These are phyloP conservation scores for Chromis chromis DNA, from an alignment of 2,797 vertebrate genomes.

Conservation along the genomic window DNA sequence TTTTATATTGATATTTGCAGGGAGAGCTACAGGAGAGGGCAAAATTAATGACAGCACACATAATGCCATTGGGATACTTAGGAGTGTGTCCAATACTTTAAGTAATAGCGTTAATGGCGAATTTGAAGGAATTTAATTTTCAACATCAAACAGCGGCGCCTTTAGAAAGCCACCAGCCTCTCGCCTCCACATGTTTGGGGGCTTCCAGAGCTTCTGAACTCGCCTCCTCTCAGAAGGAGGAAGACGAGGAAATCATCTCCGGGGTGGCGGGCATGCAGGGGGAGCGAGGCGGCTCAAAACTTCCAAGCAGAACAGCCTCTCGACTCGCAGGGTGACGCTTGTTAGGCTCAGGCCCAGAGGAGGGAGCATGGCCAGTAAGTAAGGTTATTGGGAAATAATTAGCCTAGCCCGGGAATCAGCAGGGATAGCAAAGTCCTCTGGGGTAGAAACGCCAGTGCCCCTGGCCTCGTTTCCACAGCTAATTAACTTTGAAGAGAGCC, in stretches of 20 bases:
- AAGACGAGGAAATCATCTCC: slow-evolving; percentile 83
- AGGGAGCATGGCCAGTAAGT: slow-evolving; percentile 83
- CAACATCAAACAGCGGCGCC: slow-evolving; percentile 84
- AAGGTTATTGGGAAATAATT: slow-evolving; percentile 86
- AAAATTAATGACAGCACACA: slow-evolving; percentile 86
- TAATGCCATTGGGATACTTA: slow-evolving; percentile 84
- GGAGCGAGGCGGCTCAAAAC: slow-evolving; percentile 75
- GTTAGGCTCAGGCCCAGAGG: slow-evolving; percentile 82
- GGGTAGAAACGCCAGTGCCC: slow-evolving; percentile 76
- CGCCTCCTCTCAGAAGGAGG: slow-evolving; percentile 74
- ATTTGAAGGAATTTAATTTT: slow-evolving; percentile 88
- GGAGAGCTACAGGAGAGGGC: slow-evolving; percentile 70
- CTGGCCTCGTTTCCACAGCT: slow-evolving; percentile 84
- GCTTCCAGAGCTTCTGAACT: slow-evolving; percentile 79
- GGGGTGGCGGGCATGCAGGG: slow-evolving; percentile 60
- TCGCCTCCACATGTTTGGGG: slow-evolving; percentile 70
- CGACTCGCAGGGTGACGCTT: slow-evolving; percentile 76
- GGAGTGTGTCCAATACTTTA: slow-evolving; percentile 89
- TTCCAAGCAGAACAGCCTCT: slow-evolving; percentile 82
- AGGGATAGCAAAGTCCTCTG: slow-evolving; percentile 82
- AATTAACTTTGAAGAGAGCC: slow-evolving; percentile 83
- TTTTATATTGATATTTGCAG: slow-evolving; percentile 80
- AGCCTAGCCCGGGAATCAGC: slow-evolving; percentile 82
- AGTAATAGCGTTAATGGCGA: slow-evolving; percentile 87
- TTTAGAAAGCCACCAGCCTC: slow-evolving; percentile 78